These are phyloP conservation scores for Colletes gigas DNA, from an alignment of 1,140 invertebrate genomes.

Conservation along the genomic window DNA sequence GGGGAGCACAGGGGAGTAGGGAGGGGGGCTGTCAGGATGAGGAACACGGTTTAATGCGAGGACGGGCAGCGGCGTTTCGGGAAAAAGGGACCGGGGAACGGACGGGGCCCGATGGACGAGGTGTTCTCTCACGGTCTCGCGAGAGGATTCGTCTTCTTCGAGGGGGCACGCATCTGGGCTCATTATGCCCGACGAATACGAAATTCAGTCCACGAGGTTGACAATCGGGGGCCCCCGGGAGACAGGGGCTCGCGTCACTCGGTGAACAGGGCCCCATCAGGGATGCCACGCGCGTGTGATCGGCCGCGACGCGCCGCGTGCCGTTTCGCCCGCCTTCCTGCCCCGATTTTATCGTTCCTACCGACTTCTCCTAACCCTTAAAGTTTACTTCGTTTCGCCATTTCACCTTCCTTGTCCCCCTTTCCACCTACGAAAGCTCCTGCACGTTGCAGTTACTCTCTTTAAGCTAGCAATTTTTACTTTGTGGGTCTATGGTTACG, in stretches of 20 bases:
- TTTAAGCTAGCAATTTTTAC: no score
- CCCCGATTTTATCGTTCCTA: conserved; percentile 67
- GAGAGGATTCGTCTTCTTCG: conserved; percentile 8
- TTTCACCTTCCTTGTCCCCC: conserved; percentile 58
- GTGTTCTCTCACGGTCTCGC: conserved; percentile 33
- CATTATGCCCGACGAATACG: conserved; percentile 69
- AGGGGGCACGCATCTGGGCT: conserved; percentile 11
- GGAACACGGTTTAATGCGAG: background rate
- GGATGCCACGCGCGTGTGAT: conserved; percentile 72
- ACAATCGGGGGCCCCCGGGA: conserved; percentile 41
- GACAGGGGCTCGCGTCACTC: conserved; percentile 34
- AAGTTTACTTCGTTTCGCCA: conserved; percentile 59
- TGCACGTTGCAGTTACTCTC: no score
- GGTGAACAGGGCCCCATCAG: conserved; percentile 62
- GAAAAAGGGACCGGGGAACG: background rate
- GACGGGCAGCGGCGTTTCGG: background rate
- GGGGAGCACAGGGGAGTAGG: no score
- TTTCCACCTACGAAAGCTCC: background rate
- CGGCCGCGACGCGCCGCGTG: conserved; percentile 67
- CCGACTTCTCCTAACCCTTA: conserved; percentile 65
- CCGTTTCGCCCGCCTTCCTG: conserved; percentile 63
- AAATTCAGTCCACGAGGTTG: conserved; percentile 56
- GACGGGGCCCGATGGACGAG: background rate
- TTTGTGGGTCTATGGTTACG: no score
- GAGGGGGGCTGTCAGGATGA: background rate